phyloP scores from a whole-genome alignment of 2,888 invertebrate genomes.

The Troilus luridus region DNA sequence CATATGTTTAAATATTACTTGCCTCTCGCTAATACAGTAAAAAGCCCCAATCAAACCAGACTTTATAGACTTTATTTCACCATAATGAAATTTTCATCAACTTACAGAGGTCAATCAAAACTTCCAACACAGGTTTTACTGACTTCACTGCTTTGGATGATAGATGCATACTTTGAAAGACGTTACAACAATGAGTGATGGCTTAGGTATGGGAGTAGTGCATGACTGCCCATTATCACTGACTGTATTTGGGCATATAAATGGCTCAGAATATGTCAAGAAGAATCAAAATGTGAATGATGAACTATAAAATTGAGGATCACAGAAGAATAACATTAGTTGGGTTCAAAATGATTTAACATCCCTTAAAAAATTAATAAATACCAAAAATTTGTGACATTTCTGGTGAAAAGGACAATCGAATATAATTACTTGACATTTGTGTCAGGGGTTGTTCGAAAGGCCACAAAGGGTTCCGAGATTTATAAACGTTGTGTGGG shows the following conservation, averaged over 20 bases:
- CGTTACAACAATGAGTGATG: background rate
- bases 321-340: no score
- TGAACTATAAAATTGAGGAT: no score
- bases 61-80: background rate
- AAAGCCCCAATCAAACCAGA: background rate
- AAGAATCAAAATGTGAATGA: background rate
- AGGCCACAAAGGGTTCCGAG: slow-evolving; percentile 16
- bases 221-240: background rate
- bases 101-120: background rate
- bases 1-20: background rate
- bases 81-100: background rate
- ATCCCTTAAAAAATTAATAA: background rate
- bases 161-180: background rate
- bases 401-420: slow-evolving; percentile 6
- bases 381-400: background rate
- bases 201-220: background rate
- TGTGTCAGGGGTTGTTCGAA: background rate
- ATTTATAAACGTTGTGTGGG: background rate
- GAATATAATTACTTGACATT: slow-evolving; percentile 37
- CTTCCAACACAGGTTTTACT: background rate
- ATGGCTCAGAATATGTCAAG: background rate
- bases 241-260: background rate
- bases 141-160: background rate
- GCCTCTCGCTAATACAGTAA: background rate
- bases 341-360: background rate